Conservation (phyloP, 2,113 vertebrate genomes). For the Apodemus sylvaticus region DNA sequence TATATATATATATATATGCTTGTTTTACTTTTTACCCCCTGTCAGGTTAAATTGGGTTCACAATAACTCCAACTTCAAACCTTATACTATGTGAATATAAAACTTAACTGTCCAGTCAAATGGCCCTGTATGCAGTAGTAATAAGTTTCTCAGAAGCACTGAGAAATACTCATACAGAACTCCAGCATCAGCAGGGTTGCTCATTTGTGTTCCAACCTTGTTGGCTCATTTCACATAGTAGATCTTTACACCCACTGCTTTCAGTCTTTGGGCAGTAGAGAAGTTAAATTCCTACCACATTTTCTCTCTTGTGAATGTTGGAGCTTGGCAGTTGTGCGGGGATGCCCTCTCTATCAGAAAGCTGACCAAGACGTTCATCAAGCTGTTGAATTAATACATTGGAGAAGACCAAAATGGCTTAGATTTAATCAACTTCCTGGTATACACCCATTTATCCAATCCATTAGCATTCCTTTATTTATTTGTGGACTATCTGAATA, state of each 20-base stretch:
- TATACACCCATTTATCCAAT: neutral
- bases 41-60: neutral
- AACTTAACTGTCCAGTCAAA: neutral
- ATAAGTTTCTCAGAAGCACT: neutral
- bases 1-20: neutral
- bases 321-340: no score
- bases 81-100: neutral
- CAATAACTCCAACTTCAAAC: neutral
- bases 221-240: neutral
- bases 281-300: neutral
- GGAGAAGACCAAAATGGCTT: neutral
- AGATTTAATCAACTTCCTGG: neutral
- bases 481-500: neutral
- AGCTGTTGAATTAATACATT: neutral
- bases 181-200: neutral
- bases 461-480: neutral
- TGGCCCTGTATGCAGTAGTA: neutral
- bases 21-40: neutral
- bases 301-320: neutral
- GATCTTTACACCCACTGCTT: neutral
- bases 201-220: no score
- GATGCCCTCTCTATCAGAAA: neutral
- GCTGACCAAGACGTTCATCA: neutral
- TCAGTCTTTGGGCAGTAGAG: neutral
- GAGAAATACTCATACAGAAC: neutral